phyloP scores from a whole-genome alignment of 2,797 vertebrate genomes.

The Champsocephalus esox region DNA sequence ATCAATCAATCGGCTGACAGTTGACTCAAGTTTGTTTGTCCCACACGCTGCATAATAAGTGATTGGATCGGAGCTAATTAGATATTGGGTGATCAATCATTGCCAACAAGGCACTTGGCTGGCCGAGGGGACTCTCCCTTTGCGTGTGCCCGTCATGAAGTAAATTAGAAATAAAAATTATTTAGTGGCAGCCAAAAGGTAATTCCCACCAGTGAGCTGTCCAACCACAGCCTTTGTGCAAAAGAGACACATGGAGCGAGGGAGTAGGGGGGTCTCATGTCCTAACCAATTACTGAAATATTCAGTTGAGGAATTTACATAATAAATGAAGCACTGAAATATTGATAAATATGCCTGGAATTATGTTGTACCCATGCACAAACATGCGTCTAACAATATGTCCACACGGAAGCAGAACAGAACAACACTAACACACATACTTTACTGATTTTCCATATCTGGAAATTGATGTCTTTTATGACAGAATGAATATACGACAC shows the following conservation, averaged over 20 bases:
- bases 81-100: slow-evolving; percentile 99
- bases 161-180: slow-evolving; percentile 85
- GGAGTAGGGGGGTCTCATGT: slow-evolving; percentile 59
- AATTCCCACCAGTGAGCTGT: slow-evolving; percentile 81
- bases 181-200: slow-evolving; percentile 83
- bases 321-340: slow-evolving; percentile 85
- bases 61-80: slow-evolving; percentile 99
- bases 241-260: slow-evolving; percentile 72
- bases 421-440: slow-evolving; percentile 31
- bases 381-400: slow-evolving; percentile 69
- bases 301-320: slow-evolving; percentile 83
- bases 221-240: slow-evolving; percentile 75
- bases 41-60: slow-evolving; percentile 99
- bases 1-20: slow-evolving; percentile 98
- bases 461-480: slow-evolving; percentile 1
- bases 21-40: slow-evolving; percentile 99
- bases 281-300: slow-evolving; percentile 83
- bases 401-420: slow-evolving; percentile 41
- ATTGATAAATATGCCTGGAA: slow-evolving; percentile 80
- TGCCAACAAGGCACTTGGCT: slow-evolving; percentile 98
- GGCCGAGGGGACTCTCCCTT: slow-evolving; percentile 87
- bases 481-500: background rate
- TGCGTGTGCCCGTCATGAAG: slow-evolving; percentile 83
- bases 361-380: slow-evolving; percentile 69
- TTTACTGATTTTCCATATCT: slow-evolving; percentile 11